Evolutionary conservation across 2,797 vertebrate species (phyloP), one percentile per base, ranked within the genome.

Genomic region (Danio kyathit): DNA sequence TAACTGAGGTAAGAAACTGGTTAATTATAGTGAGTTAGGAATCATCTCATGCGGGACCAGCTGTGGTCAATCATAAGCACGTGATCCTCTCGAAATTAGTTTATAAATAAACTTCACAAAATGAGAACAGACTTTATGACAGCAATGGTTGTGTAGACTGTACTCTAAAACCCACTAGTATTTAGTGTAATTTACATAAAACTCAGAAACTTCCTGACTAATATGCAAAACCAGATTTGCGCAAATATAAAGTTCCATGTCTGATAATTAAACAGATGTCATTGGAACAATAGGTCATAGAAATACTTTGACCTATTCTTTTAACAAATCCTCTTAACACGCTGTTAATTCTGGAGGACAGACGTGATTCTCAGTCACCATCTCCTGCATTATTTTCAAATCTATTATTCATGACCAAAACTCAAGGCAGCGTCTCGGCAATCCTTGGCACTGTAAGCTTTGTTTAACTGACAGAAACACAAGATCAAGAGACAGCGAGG

Each of bases 381-480:
- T 51, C 2, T 29, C 11, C 11, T 61, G 29, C 29, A 70, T 79
- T 40, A 61, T 79, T 61, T 60, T 21, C 4, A 61, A 60, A 71
- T 70, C 13, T 16, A 70, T 44, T 51, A 70, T 79, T 70, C 76
- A 70, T 61, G 43, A 46, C 54, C 19, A 38, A 70, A 49, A 49
- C n/a, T 70, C 16, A 49, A 66, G 41, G 14, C 19, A 46, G 63
- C 46, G 12, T 49, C 67, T 71, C 56, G 52, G 56, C 46, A 51
- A 71, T 12, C 29, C n/a, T 51, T 67, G 57, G 52, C 79, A 74
- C n/a, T 79, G 66, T 72, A 70, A 66, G 46, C 70, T 76, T 63
- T 43, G 57, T 48, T 67, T 46, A 56, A 63, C 29, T 74, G 75
- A 51, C 52, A 81, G 64, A 41, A 75, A 69, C 43, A 66, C n/a